phyloP scores from a whole-genome alignment of 2,113 vertebrate genomes.

The Cyanoramphus novaezelandiae region DNA sequence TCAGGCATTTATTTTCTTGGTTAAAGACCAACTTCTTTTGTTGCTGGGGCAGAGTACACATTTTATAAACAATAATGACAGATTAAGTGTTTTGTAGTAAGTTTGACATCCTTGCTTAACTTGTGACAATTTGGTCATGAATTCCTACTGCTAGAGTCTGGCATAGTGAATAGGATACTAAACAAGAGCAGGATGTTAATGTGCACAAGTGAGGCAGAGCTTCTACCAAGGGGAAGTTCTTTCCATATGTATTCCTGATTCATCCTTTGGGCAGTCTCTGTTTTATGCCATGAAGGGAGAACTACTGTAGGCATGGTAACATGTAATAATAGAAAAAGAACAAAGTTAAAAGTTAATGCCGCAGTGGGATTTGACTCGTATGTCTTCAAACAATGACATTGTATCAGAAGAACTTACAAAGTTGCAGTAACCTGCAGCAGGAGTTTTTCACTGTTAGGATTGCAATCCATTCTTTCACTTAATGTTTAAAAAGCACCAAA shows the following conservation, averaged over 20 bases:
- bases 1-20: not conserved
- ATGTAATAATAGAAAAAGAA: not conserved
- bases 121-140: not conserved
- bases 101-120: not conserved
- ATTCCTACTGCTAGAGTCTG: not conserved
- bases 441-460: not conserved
- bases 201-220: not conserved
- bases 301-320: not conserved
- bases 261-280: not conserved
- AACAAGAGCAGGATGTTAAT: not conserved
- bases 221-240: not conserved
- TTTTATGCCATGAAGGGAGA: not conserved
- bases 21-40: not conserved
- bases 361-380: not conserved
- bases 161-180: not conserved
- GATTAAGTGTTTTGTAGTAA: not conserved
- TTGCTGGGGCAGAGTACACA: not conserved
- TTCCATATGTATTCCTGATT: not conserved
- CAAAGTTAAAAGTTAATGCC: not conserved
- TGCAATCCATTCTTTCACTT: not conserved
- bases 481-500: not conserved
- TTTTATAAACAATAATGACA: not conserved
- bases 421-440: not conserved
- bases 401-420: not conserved
- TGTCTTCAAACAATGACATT: not conserved